Conservation (phyloP, 2,888 invertebrate genomes). For the Drosophila pseudotalamancana region DNA sequence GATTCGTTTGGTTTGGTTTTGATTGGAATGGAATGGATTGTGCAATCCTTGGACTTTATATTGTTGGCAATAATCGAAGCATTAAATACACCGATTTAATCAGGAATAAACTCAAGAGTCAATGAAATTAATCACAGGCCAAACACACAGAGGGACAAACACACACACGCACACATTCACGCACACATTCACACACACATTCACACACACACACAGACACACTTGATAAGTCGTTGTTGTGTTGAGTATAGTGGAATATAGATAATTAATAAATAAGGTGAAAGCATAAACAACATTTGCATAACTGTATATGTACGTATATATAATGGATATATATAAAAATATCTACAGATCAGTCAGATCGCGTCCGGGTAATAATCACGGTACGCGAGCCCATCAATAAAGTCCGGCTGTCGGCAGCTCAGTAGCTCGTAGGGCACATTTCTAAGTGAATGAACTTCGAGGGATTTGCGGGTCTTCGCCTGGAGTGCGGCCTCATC, state of each 20-base stretch:
- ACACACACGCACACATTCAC: neutral
- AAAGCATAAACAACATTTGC: constrained; percentile 1
- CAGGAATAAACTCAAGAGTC: constrained; percentile 29
- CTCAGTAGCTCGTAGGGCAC: constrained; percentile 89
- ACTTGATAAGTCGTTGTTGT: neutral
- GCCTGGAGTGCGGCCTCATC: constrained; percentile 90
- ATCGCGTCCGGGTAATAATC: constrained; percentile 76
- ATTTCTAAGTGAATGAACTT: constrained; percentile 87
- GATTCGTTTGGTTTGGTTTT: too few relatives aligned
- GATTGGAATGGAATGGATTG: too few relatives aligned
- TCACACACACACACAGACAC: neutral
- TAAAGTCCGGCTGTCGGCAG: constrained; percentile 89
- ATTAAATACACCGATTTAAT: constrained; percentile 61
- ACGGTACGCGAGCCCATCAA: constrained; percentile 80
- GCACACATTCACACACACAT: neutral
- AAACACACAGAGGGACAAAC: neutral
- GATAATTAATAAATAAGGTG: too few relatives aligned
- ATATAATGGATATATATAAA: constrained; percentile 19
- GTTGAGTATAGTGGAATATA: constrained; percentile 1
- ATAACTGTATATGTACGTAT: neutral
- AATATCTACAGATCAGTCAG: constrained; percentile 72
- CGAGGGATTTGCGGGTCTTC: constrained; percentile 87
- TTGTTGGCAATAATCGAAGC: constrained; percentile 25
- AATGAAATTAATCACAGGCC: constrained; percentile 34
- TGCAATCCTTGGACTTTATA: constrained; percentile 24